phyloP scores from a whole-genome alignment of 2,113 vertebrate species.

The Phycodurus eques region DNA sequence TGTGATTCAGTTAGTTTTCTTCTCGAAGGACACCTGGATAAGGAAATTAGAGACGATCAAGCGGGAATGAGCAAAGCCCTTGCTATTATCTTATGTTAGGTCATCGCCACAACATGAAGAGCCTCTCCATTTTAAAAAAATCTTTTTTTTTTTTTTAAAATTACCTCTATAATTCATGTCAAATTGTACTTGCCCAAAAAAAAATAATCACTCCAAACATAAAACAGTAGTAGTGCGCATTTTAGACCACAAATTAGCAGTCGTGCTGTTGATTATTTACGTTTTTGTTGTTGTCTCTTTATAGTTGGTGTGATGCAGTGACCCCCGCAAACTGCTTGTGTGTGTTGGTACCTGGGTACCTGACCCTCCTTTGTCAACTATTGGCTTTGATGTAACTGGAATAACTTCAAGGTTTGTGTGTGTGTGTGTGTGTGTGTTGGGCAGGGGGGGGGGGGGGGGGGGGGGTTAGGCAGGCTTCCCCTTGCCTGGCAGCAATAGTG shows the following conservation, averaged over 20 bases:
- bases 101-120: slow-evolving; percentile 16
- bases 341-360: slow-evolving; percentile 33
- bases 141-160: slow-evolving; percentile 16
- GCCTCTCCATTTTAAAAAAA: slow-evolving; percentile 23
- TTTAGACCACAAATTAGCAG: slow-evolving; percentile 33
- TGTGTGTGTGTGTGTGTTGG: background rate
- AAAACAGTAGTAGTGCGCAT: slow-evolving; percentile 45
- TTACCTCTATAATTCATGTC: slow-evolving; percentile 59
- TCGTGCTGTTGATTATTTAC: slow-evolving; percentile 54
- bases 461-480: slow-evolving; percentile 10
- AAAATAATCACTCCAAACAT: slow-evolving; percentile 59
- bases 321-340: slow-evolving; percentile 48
- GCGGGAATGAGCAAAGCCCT: slow-evolving; percentile 61
- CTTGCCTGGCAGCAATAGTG: slow-evolving; percentile 72
- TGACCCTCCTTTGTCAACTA: slow-evolving; percentile 52
- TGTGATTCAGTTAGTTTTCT: background rate
- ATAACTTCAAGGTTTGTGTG: slow-evolving; percentile 74
- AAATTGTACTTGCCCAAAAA: slow-evolving; percentile 32
- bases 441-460: slow-evolving; percentile 5
- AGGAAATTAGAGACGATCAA: slow-evolving; percentile 23
- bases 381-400: slow-evolving; percentile 65
- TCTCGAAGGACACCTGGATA: slow-evolving; percentile 4
- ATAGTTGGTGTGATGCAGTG: slow-evolving; percentile 36
- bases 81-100: slow-evolving; percentile 53
- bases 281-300: background rate